Conservation (phyloP, 2,888 invertebrate genomes). For the Choristoneura rosaceana region DNA sequence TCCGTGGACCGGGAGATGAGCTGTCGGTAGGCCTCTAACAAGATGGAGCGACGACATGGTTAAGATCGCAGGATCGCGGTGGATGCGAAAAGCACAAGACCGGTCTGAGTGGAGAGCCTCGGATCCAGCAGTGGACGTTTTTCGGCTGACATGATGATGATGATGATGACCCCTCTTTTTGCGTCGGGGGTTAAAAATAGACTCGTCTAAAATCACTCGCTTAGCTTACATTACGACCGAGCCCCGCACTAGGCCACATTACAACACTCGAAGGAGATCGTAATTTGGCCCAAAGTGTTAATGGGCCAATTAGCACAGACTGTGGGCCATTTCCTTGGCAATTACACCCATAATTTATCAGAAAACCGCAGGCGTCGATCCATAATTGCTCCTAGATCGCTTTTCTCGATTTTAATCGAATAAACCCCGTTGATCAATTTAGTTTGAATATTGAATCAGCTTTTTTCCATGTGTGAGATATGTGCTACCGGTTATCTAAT, state of each 20-base stretch:
- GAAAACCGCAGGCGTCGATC: constrained; percentile 44
- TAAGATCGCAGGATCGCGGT: no score
- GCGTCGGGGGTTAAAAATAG: no score
- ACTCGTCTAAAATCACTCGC: constrained; percentile 2
- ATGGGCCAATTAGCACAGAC: constrained; percentile 47
- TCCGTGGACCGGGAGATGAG: no score
- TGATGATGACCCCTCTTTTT: no score
- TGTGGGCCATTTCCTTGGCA: constrained; percentile 45
- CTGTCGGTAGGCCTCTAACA: no score
- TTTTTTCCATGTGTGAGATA: constrained; percentile 13
- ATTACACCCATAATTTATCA: constrained; percentile 46
- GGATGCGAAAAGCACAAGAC: no score
- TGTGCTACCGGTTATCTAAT: constrained; percentile 2
- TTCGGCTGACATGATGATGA: no score
- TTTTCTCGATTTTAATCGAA: constrained; percentile 38
- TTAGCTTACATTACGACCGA: background rate
- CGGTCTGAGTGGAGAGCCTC: no score
- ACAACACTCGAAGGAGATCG: constrained; percentile 45
- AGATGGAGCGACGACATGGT: no score
- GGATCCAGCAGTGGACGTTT: no score
- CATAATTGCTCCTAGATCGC: constrained; percentile 40
- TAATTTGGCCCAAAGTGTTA: constrained; percentile 47
- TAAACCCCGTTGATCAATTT: constrained; percentile 24
- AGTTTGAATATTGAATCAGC: constrained; percentile 16
- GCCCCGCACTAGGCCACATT: constrained; percentile 36